Evolutionary conservation across 2,797 vertebrate genomes (phyloP), one percentile per base, ranked within the genome.

Genomic region (Catamblyrhynchus diadema): DNA sequence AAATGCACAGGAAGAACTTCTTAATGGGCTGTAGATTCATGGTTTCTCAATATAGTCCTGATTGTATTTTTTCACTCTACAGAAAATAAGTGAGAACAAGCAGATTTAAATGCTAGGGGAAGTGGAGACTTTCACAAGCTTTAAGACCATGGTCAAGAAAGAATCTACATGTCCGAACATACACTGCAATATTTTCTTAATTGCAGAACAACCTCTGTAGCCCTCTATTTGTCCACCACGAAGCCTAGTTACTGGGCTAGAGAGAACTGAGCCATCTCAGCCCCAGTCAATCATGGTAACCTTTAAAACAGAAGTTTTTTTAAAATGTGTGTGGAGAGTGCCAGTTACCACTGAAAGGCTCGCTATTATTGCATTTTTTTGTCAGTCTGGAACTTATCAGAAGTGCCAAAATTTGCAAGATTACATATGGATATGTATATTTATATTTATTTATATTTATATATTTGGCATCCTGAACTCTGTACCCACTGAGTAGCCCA

Each of bases 371-470:
- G 10, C 13, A 8, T 2, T 9, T 66, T 50, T 12, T 61, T 86
- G 12, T 70, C 77, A 70, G 48, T 33, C 15, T 85, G 41, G 27
- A 78, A 44, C 10, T 69, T 74, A 28, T 24, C 21, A 69, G 27
- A 87, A 81, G 6, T 28, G 9, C 14, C n/a, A 37, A 77, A 54
- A 12, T 53, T 92, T 39, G 2, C 8, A 13, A 23, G 35, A 62
- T 2, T 37, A 1, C 6, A 14, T 28, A 32, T 35, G 7, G 1
- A 27, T 30, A 14, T 28, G 0, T 23, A 37, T 60, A 3, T 16
- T 8, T 33, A 2, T 60, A 18, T 28, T 23, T 23, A 4, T n/a
- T 22, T 44, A 19, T 10, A 37, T 27, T 23, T 41, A 14, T 27
- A 15, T 44, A 64, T 42, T 39, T 39, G 8, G 14, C 73, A 8